Conservation (phyloP, 2,888 invertebrate genomes). For the Augochlorella aurata region DNA sequence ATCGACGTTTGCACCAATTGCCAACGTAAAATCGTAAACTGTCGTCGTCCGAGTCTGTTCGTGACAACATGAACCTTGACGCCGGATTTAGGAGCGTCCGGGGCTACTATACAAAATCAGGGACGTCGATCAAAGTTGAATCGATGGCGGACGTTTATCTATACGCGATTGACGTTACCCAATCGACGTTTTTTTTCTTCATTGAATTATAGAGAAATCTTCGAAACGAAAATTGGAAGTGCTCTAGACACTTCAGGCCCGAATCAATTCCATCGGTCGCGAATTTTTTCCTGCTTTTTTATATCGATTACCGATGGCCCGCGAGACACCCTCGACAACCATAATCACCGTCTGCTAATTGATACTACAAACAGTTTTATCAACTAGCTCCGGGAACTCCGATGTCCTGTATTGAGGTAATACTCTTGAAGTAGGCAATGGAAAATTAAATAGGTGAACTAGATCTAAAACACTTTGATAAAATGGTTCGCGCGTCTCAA, state of each 20-base stretch:
- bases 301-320: background rate
- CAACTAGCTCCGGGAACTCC: background rate
- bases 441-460: too few relatives aligned
- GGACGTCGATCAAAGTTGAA: conserved; percentile 35
- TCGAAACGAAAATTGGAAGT: conserved; percentile 2
- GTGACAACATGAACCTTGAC: conserved; percentile 48
- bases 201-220: conserved; percentile 7
- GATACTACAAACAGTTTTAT: background rate
- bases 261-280: background rate
- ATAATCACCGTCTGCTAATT: background rate
- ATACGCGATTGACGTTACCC: conserved; percentile 34
- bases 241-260: background rate
- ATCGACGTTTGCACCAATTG: conserved; percentile 56
- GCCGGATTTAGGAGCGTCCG: conserved; percentile 41
- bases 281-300: background rate
- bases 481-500: too few relatives aligned
- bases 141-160: conserved; percentile 18
- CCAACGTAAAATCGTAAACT: conserved; percentile 55
- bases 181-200: conserved; percentile 2
- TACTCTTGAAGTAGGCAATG: too few relatives aligned
- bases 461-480: too few relatives aligned
- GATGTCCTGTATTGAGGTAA: too few relatives aligned
- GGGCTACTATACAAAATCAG: conserved; percentile 23
- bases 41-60: conserved; percentile 35
- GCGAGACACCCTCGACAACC: background rate